These are phyloP conservation scores for Catocala nupta DNA, from an alignment of 2,888 invertebrate species.

Conservation along the genomic window DNA sequence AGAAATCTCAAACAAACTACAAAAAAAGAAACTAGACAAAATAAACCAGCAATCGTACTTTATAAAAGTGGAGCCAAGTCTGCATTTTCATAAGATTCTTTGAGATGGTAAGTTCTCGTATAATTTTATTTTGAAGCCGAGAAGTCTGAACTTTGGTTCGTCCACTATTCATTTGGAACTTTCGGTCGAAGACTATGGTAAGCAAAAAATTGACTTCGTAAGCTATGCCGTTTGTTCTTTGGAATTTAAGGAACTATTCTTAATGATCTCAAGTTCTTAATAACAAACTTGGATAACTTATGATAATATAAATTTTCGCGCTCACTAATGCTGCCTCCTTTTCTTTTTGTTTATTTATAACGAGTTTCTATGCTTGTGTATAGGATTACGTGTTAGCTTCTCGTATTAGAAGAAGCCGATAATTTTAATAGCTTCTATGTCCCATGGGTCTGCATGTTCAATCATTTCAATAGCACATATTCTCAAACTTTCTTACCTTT, in stretches of 20 bases:
- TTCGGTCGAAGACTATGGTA: slow-evolving; percentile 49
- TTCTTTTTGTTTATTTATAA: no score
- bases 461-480: no score
- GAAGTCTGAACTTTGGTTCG: slow-evolving; percentile 41
- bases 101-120: slow-evolving; percentile 52
- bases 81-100: slow-evolving; percentile 27
- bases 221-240: slow-evolving; percentile 19
- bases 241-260: no score
- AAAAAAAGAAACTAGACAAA: background rate
- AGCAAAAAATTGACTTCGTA: slow-evolving; percentile 25
- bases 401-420: no score
- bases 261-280: background rate
- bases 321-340: no score
- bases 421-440: no score
- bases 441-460: no score
- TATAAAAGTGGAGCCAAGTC: slow-evolving; percentile 32
- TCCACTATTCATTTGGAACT: slow-evolving; percentile 47
- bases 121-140: slow-evolving; percentile 68
- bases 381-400: no score
- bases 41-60: slow-evolving; percentile 32
- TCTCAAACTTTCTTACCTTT: no score
- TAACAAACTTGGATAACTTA: background rate
- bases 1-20: no score
- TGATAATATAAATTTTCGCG: no score
- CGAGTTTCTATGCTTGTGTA: no score